Percentiles rank a stretch among this genome's conserved stretches.
Evolutionary conservation across 2,797 vertebrate species (phyloP).

Genomic region (Poecilia wingei): DNA sequence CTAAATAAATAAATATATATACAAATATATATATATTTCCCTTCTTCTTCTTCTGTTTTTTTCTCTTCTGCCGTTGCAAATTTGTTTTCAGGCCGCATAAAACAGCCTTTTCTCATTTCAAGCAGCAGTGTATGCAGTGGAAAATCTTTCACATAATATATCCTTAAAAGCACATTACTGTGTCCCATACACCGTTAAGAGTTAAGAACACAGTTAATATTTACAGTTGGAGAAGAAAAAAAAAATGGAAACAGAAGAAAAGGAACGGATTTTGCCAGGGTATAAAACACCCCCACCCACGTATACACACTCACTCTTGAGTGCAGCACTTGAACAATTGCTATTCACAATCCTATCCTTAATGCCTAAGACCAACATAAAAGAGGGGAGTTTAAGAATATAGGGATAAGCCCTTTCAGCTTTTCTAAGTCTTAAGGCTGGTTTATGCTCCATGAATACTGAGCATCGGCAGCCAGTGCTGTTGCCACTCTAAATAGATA

Average conservation of each 20-base stretch:
- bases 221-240: conserved; percentile 74
- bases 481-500: conserved; percentile 90
- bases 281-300: conserved; percentile 87
- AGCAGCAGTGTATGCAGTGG: conserved; percentile 78
- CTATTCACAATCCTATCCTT: conserved; percentile 89
- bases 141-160: conserved; percentile 87
- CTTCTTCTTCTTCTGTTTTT: conserved; percentile 51
- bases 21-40: conserved; percentile 9
- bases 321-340: conserved; percentile 86
- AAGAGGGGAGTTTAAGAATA: conserved; percentile 88
- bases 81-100: conserved; percentile 85
- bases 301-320: conserved; percentile 81
- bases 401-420: conserved; percentile 88
- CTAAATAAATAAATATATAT: conserved; percentile 34
- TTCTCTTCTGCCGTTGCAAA: conserved; percentile 75
- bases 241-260: conserved; percentile 67
- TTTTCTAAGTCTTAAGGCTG: conserved; percentile 87
- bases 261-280: conserved; percentile 79
- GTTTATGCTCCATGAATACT: conserved; percentile 86
- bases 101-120: conserved; percentile 85
- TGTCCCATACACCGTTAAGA: conserved; percentile 82
- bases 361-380: conserved; percentile 89
- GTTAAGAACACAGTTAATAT: conserved; percentile 87
- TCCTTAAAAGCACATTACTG: conserved; percentile 88
- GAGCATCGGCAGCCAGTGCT: conserved; percentile 83